A percentile compares a stretch with the other conserved stretches of the same genome.
These are phyloP conservation scores for Cabera pusaria DNA, from an alignment of 2,888 invertebrate species.

Conservation along the genomic window DNA sequence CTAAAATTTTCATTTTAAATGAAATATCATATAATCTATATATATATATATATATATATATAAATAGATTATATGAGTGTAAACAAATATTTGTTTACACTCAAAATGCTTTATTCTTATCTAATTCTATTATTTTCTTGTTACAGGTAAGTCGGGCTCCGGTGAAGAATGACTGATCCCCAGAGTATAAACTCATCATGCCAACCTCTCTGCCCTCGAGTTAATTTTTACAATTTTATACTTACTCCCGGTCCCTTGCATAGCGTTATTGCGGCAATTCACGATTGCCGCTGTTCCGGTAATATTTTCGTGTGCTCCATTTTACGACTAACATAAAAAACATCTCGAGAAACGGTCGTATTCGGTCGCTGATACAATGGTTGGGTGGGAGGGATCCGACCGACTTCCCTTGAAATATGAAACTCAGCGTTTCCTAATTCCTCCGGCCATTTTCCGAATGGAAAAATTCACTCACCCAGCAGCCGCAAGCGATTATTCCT, in stretches of 20 bases:
- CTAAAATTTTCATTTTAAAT: no score
- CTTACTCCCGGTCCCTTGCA: constrained; percentile 45
- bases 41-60: no score
- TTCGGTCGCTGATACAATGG: constrained; percentile 32
- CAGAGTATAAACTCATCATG: constrained; percentile 23
- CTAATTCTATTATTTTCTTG: constrained; percentile 31
- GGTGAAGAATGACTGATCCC: constrained; percentile 21
- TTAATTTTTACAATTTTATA: constrained; percentile 41
- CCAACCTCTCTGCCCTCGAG: constrained; percentile 15
- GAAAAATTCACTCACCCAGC: constrained; percentile 70
- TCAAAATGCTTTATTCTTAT: constrained; percentile 10
- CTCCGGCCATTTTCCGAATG: constrained; percentile 71
- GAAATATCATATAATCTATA: no score
- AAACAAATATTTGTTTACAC: no score
- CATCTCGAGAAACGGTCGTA: constrained; percentile 49
- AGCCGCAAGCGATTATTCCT: constrained; percentile 74
- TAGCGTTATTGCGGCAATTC: constrained; percentile 54
- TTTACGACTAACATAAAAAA: constrained; percentile 70
- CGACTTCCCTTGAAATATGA: constrained; percentile 62
- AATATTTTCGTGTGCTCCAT: constrained; percentile 56
- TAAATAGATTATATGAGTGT: no score
- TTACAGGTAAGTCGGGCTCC: constrained; percentile 33
- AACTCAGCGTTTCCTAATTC: constrained; percentile 65
- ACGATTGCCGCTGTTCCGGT: constrained; percentile 52
- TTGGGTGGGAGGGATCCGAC: constrained; percentile 37